Conservation (phyloP, 2,888 invertebrate species). For the Tupiocoris notatus region DNA sequence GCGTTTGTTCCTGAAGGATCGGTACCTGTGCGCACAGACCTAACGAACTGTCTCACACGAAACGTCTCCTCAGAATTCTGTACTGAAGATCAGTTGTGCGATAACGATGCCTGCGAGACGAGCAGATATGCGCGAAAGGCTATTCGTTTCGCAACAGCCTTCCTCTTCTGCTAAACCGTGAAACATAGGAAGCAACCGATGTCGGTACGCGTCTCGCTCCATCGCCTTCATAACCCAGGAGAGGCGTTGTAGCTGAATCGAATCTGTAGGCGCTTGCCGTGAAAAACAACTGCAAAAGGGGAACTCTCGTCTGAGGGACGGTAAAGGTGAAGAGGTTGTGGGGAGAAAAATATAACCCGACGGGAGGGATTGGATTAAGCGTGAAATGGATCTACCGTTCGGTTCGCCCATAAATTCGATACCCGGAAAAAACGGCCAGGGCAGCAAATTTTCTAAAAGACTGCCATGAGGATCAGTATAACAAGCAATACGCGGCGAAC, state of each 20-base stretch:
- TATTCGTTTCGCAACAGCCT: not conserved
- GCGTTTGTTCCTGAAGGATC: too few species aligned
- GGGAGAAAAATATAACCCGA: not conserved
- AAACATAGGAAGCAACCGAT: not conserved
- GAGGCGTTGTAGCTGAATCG: not conserved
- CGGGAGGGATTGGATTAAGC: not conserved
- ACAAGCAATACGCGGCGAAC: too few species aligned
- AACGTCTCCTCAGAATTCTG: too few species aligned
- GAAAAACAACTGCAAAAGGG: not conserved
- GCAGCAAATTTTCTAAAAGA: not conserved
- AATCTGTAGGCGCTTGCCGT: too few species aligned
- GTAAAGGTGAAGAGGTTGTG: not conserved
- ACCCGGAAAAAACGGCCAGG: not conserved
- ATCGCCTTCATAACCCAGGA: not conserved
- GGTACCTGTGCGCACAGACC: too few species aligned
- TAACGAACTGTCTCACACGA: too few species aligned
- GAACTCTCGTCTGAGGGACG: too few species aligned
- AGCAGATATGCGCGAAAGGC: not conserved
- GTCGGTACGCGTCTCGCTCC: not conserved
- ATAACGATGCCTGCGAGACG: not conserved
- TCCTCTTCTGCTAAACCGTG: not conserved
- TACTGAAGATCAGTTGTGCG: too few species aligned
- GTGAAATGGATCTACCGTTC: not conserved
- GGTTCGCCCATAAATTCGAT: not conserved
- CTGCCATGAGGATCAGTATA: too few species aligned